Evolutionary conservation across 2,797 vertebrate species (phyloP).

Genomic region (Poecile montanus): DNA sequence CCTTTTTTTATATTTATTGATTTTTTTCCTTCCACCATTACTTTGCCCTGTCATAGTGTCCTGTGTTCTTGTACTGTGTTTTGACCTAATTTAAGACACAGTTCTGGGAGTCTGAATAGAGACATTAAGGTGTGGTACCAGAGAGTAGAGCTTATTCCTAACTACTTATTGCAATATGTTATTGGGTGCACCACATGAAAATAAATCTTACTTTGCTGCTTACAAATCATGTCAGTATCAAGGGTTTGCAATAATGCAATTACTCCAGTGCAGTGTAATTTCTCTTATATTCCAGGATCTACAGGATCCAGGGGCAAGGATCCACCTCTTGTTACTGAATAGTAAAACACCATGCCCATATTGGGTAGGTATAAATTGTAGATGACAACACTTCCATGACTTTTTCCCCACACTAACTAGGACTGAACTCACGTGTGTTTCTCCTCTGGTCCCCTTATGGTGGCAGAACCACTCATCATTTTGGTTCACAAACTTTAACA

Average conservation of each 20-base stretch:
- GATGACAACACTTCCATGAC: background rate
- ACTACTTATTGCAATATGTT: background rate
- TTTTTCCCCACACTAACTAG: background rate
- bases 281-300: background rate
- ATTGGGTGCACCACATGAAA: background rate
- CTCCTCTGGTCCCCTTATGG: background rate
- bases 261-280: background rate
- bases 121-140: background rate
- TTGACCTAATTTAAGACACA: constrained; percentile 5
- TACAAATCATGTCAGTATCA: background rate
- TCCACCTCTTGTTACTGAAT: background rate
- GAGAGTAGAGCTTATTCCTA: background rate
- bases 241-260: background rate
- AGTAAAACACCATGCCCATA: background rate
- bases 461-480: background rate
- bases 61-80: background rate
- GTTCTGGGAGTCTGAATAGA: background rate
- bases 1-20: constrained; percentile 38
- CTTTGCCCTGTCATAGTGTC: background rate
- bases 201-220: background rate
- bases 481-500: background rate
- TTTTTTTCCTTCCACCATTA: background rate
- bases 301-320: background rate
- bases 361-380: background rate
- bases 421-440: background rate